phyloP scores from a whole-genome alignment of 2,797 vertebrate genomes.

The Eptatretus atami region DNA sequence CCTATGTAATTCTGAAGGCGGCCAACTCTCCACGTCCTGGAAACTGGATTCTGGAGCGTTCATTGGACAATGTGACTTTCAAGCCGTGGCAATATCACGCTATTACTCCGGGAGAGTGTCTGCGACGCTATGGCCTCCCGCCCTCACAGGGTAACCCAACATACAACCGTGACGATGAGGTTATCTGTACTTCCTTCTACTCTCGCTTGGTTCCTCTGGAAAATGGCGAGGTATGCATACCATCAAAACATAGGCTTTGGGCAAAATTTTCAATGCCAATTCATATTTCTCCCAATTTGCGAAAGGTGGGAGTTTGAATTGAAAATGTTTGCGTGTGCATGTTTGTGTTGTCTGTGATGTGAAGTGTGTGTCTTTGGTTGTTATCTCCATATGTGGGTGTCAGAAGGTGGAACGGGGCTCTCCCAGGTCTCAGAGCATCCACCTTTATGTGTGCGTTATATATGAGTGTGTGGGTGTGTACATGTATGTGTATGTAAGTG shows the following conservation, averaged over 20 bases:
- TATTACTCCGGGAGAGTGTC: conserved; percentile 58
- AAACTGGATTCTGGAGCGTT: conserved; percentile 81
- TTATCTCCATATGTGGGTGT: too few relatives aligned
- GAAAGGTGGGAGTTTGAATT: not conserved
- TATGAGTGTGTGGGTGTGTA: too few relatives aligned
- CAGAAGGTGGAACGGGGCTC: too few relatives aligned
- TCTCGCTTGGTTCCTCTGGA: conserved; percentile 80
- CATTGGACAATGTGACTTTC: conserved; percentile 33
- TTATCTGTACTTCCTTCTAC: conserved; percentile 86
- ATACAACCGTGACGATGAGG: conserved; percentile 53
- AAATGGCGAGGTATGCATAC: conserved; percentile 58
- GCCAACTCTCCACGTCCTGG: conserved; percentile 68
- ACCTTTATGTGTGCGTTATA: too few relatives aligned
- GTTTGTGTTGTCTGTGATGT: too few relatives aligned
- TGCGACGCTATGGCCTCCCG: conserved; percentile 44
- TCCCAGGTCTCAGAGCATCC: too few relatives aligned
- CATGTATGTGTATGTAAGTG: too few relatives aligned
- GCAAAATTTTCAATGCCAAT: not conserved
- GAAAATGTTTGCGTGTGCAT: too few relatives aligned
- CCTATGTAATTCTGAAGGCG: conserved; percentile 69
- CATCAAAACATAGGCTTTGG: not conserved
- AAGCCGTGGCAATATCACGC: conserved; percentile 82
- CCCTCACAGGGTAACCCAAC: conserved; percentile 46
- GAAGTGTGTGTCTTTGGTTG: too few relatives aligned
- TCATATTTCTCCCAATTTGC: not conserved